phyloP scores from a whole-genome alignment of 2,888 invertebrate species.

The Pterobdella sp. region DNA sequence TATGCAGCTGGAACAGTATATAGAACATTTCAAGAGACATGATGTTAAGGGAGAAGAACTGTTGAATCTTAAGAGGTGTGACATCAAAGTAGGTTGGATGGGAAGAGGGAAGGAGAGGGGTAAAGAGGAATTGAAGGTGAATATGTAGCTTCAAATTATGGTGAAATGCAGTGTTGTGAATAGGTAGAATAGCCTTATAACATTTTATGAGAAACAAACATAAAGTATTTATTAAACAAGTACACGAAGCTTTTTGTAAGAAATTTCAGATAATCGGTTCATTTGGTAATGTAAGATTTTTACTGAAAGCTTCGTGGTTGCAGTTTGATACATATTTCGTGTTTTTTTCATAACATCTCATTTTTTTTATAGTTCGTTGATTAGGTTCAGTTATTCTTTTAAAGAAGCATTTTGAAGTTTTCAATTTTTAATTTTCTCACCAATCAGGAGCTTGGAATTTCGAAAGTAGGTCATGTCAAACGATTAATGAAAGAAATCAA shows the following conservation, averaged over 20 bases:
- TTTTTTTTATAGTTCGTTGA: background rate
- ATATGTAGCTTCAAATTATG: constrained; percentile 2
- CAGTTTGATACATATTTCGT: too few relatives aligned
- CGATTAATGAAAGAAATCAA: constrained; percentile 84
- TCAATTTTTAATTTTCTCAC: background rate
- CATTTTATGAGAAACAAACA: too few relatives aligned
- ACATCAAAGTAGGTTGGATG: constrained; percentile 55
- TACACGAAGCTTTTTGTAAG: too few relatives aligned
- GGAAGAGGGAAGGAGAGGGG: too few relatives aligned
- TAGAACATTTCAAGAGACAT: constrained; percentile 78
- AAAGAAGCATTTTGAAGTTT: background rate
- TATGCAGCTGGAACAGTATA: constrained; percentile 79
- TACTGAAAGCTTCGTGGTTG: background rate
- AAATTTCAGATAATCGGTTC: background rate
- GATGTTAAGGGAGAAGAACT: constrained; percentile 86
- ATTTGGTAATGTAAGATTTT: background rate
- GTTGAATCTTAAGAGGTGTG: constrained; percentile 71
- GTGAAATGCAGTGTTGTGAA: background rate
- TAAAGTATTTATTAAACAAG: too few relatives aligned
- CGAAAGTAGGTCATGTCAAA: constrained; percentile 91
- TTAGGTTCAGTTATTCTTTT: background rate
- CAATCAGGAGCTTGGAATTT: constrained; percentile 79
- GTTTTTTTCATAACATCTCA: background rate
- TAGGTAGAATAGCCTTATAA: background rate
- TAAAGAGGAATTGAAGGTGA: too few relatives aligned